These are phyloP conservation scores for Lasiurus borealis DNA, from an alignment of 2,113 vertebrate genomes.

Conservation along the genomic window DNA sequence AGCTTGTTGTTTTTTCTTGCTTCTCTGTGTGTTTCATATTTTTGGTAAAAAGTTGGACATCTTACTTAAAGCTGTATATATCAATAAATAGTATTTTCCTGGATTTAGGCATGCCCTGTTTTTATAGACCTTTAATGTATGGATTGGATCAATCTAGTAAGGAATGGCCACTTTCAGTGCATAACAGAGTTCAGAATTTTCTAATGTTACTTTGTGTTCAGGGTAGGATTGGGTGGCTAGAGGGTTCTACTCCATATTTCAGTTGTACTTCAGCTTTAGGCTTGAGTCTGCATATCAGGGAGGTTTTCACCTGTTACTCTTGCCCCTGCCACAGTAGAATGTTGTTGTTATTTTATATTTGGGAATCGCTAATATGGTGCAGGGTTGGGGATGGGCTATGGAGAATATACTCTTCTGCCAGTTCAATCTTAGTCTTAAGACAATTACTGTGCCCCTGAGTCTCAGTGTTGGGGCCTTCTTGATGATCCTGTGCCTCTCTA, in stretches of 20 bases:
- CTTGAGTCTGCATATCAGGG: neutral
- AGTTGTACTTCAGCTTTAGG: neutral
- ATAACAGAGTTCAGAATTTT: neutral
- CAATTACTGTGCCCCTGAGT: neutral
- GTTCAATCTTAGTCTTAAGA: neutral
- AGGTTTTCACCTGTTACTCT: neutral
- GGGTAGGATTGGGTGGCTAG: neutral
- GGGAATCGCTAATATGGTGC: neutral
- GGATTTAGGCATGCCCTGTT: neutral
- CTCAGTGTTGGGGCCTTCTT: neutral
- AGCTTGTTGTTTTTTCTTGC: neutral
- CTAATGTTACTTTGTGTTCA: neutral
- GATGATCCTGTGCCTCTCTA: neutral
- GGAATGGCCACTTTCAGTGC: neutral
- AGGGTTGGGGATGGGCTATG: no score
- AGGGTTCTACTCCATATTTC: neutral
- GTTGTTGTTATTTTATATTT: neutral
- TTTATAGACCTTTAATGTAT: neutral
- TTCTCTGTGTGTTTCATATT: conserved; percentile 46
- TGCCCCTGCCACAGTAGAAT: neutral
- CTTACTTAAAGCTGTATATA: neutral
- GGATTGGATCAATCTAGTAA: neutral
- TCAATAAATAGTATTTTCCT: neutral
- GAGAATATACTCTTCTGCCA: neutral
- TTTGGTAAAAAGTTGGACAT: neutral